Conservation (phyloP, 2,113 vertebrate genomes). For the Peromyscus leucopus region DNA sequence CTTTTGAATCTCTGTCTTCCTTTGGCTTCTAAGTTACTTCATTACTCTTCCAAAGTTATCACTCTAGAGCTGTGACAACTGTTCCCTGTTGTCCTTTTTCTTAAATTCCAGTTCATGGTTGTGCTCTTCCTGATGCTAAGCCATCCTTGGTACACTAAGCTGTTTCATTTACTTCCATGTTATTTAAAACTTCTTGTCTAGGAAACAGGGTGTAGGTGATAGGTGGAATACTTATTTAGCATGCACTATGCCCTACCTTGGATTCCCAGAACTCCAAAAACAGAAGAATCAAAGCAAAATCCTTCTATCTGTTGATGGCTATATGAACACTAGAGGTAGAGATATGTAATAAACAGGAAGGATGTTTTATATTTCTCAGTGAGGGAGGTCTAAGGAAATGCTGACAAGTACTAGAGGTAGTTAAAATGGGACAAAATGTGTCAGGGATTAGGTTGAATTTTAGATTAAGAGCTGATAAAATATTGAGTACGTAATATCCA, state of each 20-base stretch:
- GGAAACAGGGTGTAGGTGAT: neutral
- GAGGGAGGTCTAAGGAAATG: neutral
- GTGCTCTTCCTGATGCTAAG: neutral
- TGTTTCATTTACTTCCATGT: neutral
- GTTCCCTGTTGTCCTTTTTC: neutral
- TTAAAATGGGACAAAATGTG: neutral
- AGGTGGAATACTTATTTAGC: neutral
- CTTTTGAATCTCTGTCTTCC: neutral
- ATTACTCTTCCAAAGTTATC: conserved; percentile 11
- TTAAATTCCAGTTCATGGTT: neutral
- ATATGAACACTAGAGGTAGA: neutral
- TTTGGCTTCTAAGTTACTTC: neutral
- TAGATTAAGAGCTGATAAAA: neutral
- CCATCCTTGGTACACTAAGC: neutral
- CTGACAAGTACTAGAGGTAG: neutral
- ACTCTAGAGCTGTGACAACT: neutral
- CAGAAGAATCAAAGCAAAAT: neutral
- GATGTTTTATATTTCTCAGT: neutral
- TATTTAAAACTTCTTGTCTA: neutral
- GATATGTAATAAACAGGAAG: neutral
- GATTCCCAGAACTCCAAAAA: neutral
- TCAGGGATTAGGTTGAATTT: neutral
- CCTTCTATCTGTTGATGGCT: neutral
- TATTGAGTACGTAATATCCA: neutral
- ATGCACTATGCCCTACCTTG: neutral